phyloP scores from a whole-genome alignment of 2,113 vertebrate species.

The Eclectus roratus region DNA sequence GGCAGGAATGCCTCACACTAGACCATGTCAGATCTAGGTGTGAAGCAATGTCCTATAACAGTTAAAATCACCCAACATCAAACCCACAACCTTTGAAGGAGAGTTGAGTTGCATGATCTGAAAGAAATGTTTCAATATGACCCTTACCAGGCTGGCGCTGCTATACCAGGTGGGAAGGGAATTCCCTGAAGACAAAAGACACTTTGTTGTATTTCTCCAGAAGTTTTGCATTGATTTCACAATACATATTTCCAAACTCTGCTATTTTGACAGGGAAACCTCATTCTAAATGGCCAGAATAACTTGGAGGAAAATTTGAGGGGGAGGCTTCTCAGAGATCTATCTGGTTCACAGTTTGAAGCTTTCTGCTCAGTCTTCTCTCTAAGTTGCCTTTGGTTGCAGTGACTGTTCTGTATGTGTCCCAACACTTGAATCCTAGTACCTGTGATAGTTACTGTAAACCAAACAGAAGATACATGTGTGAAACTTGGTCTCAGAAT shows the following conservation, averaged over 20 bases:
- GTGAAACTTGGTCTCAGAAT: not conserved
- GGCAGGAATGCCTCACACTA: not conserved
- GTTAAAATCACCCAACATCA: not conserved
- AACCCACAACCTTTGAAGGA: not conserved
- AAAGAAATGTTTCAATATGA: not conserved
- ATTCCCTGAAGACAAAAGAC: not conserved
- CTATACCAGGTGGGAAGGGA: not conserved
- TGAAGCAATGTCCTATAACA: not conserved
- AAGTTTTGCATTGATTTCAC: not conserved
- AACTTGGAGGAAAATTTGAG: not conserved
- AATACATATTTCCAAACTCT: not conserved
- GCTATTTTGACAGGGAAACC: not conserved
- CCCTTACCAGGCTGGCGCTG: not conserved
- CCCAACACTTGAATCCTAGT: not conserved
- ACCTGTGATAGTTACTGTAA: not conserved
- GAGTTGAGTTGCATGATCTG: not conserved
- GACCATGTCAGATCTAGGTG: not conserved
- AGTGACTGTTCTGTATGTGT: not conserved
- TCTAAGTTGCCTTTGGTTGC: not conserved
- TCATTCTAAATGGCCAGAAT: not conserved
- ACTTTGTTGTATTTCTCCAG: not conserved
- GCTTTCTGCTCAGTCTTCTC: not conserved
- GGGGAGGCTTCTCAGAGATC: not conserved
- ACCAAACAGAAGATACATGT: not conserved
- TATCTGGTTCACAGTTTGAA: conserved; percentile 13